Percentiles rank a stretch among this genome's conserved stretches.
These are phyloP conservation scores for Drosophila falleni DNA, from an alignment of 2,888 invertebrate species.

Conservation along the genomic window DNA sequence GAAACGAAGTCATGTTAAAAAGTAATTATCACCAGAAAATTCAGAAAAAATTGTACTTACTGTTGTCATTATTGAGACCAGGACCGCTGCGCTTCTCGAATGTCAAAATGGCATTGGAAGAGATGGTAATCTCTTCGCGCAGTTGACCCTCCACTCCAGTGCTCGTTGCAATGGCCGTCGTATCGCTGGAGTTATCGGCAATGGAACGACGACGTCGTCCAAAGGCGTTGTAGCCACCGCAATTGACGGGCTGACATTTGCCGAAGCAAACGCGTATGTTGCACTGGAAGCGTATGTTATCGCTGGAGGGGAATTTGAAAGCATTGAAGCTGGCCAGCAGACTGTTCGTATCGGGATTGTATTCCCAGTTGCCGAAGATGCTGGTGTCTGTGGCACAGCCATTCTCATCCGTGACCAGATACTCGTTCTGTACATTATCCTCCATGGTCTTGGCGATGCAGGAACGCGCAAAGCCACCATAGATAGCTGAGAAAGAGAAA, in stretches of 20 bases:
- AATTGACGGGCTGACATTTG: conserved; percentile 97
- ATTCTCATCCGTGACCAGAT: conserved; percentile 96
- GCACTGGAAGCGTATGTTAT: conserved; percentile 97
- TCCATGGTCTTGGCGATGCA: conserved; percentile 97
- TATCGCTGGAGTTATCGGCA: conserved; percentile 83
- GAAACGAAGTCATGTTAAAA: background rate
- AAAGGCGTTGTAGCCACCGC: conserved; percentile 95
- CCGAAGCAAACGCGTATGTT: conserved; percentile 98
- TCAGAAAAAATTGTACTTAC: conserved; percentile 84
- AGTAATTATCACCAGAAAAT: background rate
- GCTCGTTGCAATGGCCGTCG: conserved; percentile 88
- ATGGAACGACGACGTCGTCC: conserved; percentile 91
- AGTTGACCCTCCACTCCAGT: conserved; percentile 91
- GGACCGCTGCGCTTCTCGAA: conserved; percentile 93
- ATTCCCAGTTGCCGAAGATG: conserved; percentile 97
- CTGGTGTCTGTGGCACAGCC: conserved; percentile 97
- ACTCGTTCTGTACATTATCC: conserved; percentile 94
- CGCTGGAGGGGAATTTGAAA: conserved; percentile 97
- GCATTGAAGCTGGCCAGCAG: conserved; percentile 96
- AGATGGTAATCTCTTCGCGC: conserved; percentile 96
- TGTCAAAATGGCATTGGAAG: conserved; percentile 96
- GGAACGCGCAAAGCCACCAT: conserved; percentile 96
- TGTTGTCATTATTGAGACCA: conserved; percentile 92
- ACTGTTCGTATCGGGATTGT: conserved; percentile 93
- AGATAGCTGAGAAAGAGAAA: conserved; percentile 88